These are phyloP conservation scores for Solea senegalensis DNA, from an alignment of 2,113 vertebrate species.

Conservation along the genomic window DNA sequence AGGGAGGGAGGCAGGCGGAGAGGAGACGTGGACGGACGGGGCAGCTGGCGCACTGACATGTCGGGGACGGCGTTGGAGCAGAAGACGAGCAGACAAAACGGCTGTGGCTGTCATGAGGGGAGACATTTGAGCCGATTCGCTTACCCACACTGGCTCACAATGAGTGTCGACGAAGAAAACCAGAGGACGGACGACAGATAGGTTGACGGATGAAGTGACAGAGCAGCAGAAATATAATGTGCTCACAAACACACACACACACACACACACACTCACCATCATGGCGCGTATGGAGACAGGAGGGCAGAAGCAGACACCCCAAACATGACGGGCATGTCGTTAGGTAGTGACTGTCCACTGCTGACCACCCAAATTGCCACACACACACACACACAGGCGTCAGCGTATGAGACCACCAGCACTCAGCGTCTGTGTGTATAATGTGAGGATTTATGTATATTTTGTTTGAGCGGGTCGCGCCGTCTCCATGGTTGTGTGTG, in stretches of 20 bases:
- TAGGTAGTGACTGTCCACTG: constrained; percentile 58
- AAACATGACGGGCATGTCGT: constrained; percentile 69
- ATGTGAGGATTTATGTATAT: constrained; percentile 21
- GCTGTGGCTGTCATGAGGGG: constrained; percentile 15
- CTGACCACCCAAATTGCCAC: constrained; percentile 70
- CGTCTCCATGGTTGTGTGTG: neutral
- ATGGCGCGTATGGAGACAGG: constrained; percentile 42
- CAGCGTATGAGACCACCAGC: constrained; percentile 57
- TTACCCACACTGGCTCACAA: constrained; percentile 5
- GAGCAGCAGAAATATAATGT: constrained; percentile 32
- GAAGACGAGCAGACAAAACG: constrained; percentile 34
- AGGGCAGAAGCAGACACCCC: constrained; percentile 53
- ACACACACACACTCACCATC: constrained; percentile 2
- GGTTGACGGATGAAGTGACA: constrained; percentile 43
- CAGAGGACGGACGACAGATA: constrained; percentile 39
- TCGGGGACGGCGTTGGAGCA: constrained; percentile 1
- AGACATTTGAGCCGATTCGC: constrained; percentile 45
- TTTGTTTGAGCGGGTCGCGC: constrained; percentile 14
- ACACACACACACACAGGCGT: constrained; percentile 24
- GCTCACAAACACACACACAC: constrained; percentile 4
- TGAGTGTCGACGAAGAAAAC: constrained; percentile 38
- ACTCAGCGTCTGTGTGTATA: constrained; percentile 14
- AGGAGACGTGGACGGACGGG: constrained; percentile 18
- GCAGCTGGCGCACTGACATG: constrained; percentile 30
- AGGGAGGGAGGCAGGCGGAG: neutral